phyloP scores from a whole-genome alignment of 1,140 invertebrate genomes.

The Aplysia californica region DNA sequence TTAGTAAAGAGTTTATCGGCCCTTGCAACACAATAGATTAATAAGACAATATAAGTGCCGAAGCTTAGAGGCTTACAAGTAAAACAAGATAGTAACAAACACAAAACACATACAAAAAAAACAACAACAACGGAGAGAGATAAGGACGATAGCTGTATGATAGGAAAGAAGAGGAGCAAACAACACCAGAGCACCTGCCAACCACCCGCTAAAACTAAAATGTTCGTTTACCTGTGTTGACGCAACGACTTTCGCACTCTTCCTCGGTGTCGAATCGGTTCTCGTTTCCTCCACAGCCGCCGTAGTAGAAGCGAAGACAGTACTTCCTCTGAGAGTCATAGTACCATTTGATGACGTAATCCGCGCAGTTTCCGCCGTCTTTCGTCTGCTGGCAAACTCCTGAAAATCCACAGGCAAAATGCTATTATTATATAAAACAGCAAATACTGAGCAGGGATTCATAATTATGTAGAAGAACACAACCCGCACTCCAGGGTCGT shows the following conservation, averaged over 20 bases:
- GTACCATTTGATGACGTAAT: slow-evolving; percentile 32
- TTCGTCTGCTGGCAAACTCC: slow-evolving; percentile 17
- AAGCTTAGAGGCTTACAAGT: too few relatives aligned
- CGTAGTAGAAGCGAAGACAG: slow-evolving; percentile 47
- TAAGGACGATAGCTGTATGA: background rate
- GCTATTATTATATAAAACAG: background rate
- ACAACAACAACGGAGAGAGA: too few relatives aligned
- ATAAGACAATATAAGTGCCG: too few relatives aligned
- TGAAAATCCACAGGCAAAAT: background rate
- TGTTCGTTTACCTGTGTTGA: slow-evolving; percentile 64
- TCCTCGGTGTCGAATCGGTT: slow-evolving; percentile 60
- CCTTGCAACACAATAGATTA: too few relatives aligned
- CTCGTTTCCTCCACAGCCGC: slow-evolving; percentile 65
- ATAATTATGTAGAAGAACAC: too few relatives aligned
- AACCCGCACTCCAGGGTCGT: too few relatives aligned
- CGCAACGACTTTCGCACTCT: slow-evolving; percentile 74
- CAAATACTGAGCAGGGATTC: background rate
- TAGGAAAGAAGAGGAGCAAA: background rate
- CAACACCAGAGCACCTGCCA: background rate
- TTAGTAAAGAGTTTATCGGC: too few relatives aligned
- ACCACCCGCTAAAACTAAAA: background rate
- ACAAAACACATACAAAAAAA: too few relatives aligned
- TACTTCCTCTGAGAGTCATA: slow-evolving; percentile 22
- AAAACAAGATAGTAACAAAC: too few relatives aligned
- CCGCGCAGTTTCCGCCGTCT: slow-evolving; percentile 24